Conservation (phyloP, 2,888 invertebrate genomes). For the Myathropa florea region DNA sequence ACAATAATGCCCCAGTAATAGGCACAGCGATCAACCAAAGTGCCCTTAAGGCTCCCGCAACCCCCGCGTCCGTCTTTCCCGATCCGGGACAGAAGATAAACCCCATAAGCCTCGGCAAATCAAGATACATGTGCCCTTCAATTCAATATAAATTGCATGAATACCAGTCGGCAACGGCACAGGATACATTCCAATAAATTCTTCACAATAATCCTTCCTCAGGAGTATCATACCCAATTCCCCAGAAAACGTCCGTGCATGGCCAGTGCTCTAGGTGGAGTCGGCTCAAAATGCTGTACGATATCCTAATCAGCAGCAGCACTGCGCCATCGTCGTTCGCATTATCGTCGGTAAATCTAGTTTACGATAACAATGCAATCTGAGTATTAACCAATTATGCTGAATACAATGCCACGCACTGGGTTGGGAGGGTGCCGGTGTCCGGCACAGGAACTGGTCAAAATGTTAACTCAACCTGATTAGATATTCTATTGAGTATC, state of each 20-base stretch:
- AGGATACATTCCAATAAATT: constrained; percentile 49
- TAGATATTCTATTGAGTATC: not conserved
- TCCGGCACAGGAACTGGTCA: not conserved
- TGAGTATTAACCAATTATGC: constrained; percentile 60
- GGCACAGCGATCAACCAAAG: constrained; percentile 46
- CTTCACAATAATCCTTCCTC: constrained; percentile 11
- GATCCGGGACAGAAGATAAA: not conserved
- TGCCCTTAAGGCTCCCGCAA: constrained; percentile 28
- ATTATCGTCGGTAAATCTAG: constrained; percentile 21
- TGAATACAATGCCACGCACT: constrained; percentile 4
- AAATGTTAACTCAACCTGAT: not conserved
- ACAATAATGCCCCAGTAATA: constrained; percentile 23
- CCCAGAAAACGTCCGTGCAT: not conserved
- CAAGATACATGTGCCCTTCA: constrained; percentile 13
- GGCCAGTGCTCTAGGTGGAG: not conserved
- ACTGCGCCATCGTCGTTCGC: not conserved
- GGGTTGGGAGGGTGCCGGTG: not conserved
- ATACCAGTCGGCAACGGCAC: not conserved
- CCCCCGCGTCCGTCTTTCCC: not conserved
- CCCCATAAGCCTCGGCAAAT: not conserved
- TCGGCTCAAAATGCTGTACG: constrained; percentile 7
- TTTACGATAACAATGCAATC: constrained; percentile 58
- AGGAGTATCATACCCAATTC: constrained; percentile 4
- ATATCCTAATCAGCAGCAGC: constrained; percentile 29
- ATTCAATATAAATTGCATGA: constrained; percentile 15